Base-by-base conservation (phyloP, 2,797 vertebrate genomes). In the Lacerta bilineata region DNA sequence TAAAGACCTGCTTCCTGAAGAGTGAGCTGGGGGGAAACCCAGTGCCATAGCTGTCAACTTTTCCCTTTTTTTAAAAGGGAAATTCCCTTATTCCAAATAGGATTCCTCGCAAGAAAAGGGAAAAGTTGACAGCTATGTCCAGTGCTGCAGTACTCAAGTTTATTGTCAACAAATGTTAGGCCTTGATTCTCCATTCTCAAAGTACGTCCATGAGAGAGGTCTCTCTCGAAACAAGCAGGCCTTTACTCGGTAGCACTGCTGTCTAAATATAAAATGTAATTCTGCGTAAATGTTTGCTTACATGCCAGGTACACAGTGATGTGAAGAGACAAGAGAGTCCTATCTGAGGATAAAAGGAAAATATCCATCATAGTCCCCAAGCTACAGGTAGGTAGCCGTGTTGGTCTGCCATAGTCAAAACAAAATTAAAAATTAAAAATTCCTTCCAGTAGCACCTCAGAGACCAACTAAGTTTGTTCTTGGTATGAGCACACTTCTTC, bases 261-360 rank as follows among this genome's bases (percentile, higher is more conserved):
- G 3, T 10, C 50, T 9, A 33, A 84, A 2, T n/a, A 15, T 66
- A 46, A 17, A 61, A 41, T 33, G n/a, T n/a, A 15, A 25, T 80
- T 68, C 74, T 75, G 41, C 59, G 29, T 64, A 81, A 81, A 64
- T 43, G 20, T 74, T 33, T 64, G 79, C 69, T 72, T 43, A 5
- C 9, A 23, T 33, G 13, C 36, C 15, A 76, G 72, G 50, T 89
- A 87, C 83, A 87, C 85, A 85, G 0, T 5, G 80, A 1, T 78
- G 15, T 79, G 74, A 92, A 80, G 91, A 90, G 41, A 91, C 50
- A 91, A 87, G 17, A 8, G 81, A 69, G n/a, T 50, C 39, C 25
- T 15, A 8, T 20, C 36, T 68, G 10, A 80, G 25, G 64, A 90
- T 68, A 87, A 13, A 84, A 88, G 76, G 0, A 75, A 75, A 17